Evolutionary conservation across 2,113 vertebrate genomes (phyloP), one percentile per base, ranked within the genome.

Genomic region (Platysternon megacephalum): DNA sequence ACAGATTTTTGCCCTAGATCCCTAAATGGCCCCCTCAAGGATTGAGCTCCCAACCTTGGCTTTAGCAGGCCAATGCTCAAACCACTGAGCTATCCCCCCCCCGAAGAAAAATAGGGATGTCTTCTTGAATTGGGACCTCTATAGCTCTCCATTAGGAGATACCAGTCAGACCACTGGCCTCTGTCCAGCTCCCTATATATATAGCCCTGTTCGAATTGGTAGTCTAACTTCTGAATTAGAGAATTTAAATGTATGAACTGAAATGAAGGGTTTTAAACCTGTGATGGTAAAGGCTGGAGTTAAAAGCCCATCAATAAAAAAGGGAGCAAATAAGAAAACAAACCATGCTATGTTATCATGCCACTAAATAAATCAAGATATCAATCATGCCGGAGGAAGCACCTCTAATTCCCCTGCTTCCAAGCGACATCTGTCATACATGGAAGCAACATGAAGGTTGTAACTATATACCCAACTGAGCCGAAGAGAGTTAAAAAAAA

Each of bases 401-500:
- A 2, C 35, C 39, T 91, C 53, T 1, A 11, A 42, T 55, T 91
- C 78, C 28, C 58, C 82, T 84, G 80, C 82, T 42, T 91, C 74
- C 26, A 84, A 93, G 72, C 78, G 91, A 86, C 76, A 51, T 88
- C 94, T 88, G 76, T 93, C 95, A 56, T 4, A 61, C 82, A 4
- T 11, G 74, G 72, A 68, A 93, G 94, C 89, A 94, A 91, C 72
- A 32, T 5, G 84, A 96, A 91, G 74, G 2, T 58, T 81, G 87
- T 84, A 94, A 87, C 95, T 91, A 81, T 76, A 84, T 4, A 53
- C 74, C 86, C 90, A 82, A 88, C 86, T 11, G 10, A 89, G 55
- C 72, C 24, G 79, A 94, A 78, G 89, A 85, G 89, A 95, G 94
- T 93, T 65, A 42, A 35, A 89, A 89, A 87, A 29, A 84, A 49